phyloP scores from a whole-genome alignment of 2,888 invertebrate species.

The Gastracanthus pulcherrimus region DNA sequence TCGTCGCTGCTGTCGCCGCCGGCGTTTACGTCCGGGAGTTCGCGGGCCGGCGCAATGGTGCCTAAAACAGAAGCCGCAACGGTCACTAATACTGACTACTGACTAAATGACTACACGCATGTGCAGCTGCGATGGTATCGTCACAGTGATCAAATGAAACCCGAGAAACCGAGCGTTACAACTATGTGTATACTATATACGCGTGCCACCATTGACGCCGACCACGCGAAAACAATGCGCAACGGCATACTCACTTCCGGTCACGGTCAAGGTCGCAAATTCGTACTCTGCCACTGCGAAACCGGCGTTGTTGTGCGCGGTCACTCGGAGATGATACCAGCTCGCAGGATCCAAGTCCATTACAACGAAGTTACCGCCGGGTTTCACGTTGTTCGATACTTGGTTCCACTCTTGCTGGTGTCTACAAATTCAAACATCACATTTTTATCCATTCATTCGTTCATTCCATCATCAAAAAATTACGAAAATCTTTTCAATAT shows the following conservation, averaged over 20 bases:
- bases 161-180: background rate
- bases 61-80: constrained; percentile 84
- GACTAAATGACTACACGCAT: no score
- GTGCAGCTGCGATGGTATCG: no score
- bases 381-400: constrained; percentile 95
- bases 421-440: constrained; percentile 76
- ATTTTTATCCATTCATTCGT: background rate
- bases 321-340: constrained; percentile 95
- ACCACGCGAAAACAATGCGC: constrained; percentile 61
- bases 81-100: no score
- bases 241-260: constrained; percentile 87
- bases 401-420: constrained; percentile 94
- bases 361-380: constrained; percentile 93
- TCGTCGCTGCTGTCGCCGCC: constrained; percentile 82
- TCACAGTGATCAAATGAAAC: background rate
- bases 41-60: constrained; percentile 95
- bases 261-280: constrained; percentile 95
- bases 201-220: constrained; percentile 72
- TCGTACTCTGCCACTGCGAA: constrained; percentile 97
- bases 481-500: background rate
- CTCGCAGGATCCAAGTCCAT: constrained; percentile 95
- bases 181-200: background rate
- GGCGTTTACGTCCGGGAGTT: constrained; percentile 85
- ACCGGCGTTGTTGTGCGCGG: constrained; percentile 96
- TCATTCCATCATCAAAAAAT: background rate